Evolutionary conservation across 2,888 invertebrate species (phyloP).

Genomic region (Oligia strigilis): DNA sequence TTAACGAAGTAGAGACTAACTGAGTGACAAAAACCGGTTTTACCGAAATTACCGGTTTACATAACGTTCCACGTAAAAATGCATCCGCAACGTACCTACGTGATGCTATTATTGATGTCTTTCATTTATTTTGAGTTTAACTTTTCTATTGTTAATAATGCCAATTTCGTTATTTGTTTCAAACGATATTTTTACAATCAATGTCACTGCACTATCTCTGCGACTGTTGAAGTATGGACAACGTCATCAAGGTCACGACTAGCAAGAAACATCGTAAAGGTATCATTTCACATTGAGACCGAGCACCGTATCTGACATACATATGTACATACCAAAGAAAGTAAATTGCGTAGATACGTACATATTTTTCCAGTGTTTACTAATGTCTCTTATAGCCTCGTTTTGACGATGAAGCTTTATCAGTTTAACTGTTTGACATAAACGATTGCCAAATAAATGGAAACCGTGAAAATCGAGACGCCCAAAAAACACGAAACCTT

Average conservation of each 20-base stretch:
- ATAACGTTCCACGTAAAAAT: conserved; percentile 36
- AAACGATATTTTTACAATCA: conserved; percentile 1
- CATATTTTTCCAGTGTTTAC: conserved; percentile 6
- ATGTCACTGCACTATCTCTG: background rate
- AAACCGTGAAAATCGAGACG: conserved; percentile 41
- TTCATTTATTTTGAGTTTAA: conserved; percentile 35
- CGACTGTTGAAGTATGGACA: background rate
- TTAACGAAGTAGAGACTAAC: background rate
- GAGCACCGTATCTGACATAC: conserved; percentile 53
- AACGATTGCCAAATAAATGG: conserved; percentile 33
- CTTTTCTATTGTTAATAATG: conserved; percentile 26
- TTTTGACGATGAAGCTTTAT: background rate
- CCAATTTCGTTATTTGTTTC: background rate
- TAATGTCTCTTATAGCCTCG: background rate
- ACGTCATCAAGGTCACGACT: conserved; percentile 59
- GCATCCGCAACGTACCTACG: conserved; percentile 16
- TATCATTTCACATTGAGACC: conserved; percentile 32
- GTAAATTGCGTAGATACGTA: conserved; percentile 39
- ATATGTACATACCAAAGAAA: conserved; percentile 56
- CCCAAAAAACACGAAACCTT: conserved; percentile 25
- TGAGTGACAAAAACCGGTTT: conserved; percentile 49
- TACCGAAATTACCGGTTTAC: conserved; percentile 58
- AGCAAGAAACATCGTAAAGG: conserved; percentile 43
- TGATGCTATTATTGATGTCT: conserved; percentile 22
- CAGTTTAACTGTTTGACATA: conserved; percentile 5